Conservation (phyloP, 2,113 vertebrate species). For the Dinomys branickii region DNA sequence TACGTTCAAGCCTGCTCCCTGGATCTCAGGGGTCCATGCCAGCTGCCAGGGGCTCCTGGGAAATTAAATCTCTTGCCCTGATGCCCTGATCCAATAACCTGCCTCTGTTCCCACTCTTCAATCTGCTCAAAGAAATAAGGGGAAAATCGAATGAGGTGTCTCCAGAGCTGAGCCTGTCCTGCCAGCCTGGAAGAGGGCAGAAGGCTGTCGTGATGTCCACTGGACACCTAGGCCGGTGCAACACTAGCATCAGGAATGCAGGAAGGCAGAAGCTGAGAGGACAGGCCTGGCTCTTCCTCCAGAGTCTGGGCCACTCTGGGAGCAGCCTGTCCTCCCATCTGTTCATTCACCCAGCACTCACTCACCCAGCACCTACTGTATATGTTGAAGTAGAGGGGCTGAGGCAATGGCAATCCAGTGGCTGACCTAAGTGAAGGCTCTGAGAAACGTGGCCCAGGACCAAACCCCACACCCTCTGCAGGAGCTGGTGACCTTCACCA, state of each 20-base stretch:
- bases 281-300: not conserved
- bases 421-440: not conserved
- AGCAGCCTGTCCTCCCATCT: not conserved
- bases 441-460: not conserved
- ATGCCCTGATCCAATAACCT: not conserved
- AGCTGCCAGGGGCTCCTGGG: conserved; percentile 1
- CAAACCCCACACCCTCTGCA: not conserved
- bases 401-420: not conserved
- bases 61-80: not conserved
- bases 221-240: not conserved
- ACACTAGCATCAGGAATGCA: not conserved
- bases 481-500: not conserved
- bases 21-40: not conserved
- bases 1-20: not conserved
- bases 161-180: not conserved
- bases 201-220: not conserved
- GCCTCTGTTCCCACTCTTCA: not conserved
- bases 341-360: not conserved
- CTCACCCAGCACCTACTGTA: not conserved
- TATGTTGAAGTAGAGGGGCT: not conserved
- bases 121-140: conserved; percentile 55
- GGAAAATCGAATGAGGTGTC: not conserved
- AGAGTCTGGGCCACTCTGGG: not conserved
- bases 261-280: not conserved
- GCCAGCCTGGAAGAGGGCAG: not conserved